Evolutionary conservation across 2,113 vertebrate genomes (phyloP).

Genomic region (Calyptomena viridis): DNA sequence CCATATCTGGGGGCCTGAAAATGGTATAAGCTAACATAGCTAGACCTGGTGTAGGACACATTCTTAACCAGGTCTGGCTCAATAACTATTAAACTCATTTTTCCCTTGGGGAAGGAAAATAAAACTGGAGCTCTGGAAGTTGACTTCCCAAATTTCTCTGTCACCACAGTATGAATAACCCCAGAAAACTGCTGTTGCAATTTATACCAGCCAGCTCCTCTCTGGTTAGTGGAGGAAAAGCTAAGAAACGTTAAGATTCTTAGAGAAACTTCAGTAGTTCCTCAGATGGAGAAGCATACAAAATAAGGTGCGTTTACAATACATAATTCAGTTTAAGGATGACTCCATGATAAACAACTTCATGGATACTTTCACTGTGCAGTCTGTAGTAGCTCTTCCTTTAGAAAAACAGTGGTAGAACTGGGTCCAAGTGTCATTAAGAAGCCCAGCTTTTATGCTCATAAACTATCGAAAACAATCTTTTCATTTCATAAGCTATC

Average conservation of each 20-base stretch:
- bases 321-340: neutral
- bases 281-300: neutral
- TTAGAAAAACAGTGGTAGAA: neutral
- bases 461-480: neutral
- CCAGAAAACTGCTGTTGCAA: neutral
- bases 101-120: neutral
- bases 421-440: neutral
- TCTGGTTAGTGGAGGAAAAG: neutral
- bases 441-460: neutral
- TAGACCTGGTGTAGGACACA: neutral
- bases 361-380: neutral
- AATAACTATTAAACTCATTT: neutral
- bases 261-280: neutral
- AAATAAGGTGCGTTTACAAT: neutral
- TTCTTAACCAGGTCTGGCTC: neutral
- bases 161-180: neutral
- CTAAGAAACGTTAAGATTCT: neutral
- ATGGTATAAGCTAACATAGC: neutral
- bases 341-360: conserved; percentile 5
- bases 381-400: neutral
- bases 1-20: neutral
- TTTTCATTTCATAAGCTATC: neutral
- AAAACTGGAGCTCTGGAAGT: neutral
- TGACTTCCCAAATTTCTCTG: conserved; percentile 2
- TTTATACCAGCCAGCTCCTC: neutral